Conservation (phyloP, 2,797 vertebrate genomes). For the Enteromius argenteus region DNA sequence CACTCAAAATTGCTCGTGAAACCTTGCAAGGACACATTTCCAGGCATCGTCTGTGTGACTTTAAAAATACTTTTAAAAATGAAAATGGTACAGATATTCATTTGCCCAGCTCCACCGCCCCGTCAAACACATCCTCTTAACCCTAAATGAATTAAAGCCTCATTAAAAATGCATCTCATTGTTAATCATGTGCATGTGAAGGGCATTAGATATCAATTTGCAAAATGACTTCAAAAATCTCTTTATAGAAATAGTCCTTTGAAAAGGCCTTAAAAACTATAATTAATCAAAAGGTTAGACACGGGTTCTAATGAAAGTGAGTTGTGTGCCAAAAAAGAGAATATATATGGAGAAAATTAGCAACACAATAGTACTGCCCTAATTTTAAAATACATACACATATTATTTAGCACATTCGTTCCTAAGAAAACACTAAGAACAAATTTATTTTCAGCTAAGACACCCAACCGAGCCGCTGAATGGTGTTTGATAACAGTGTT, state of each 20-base stretch:
- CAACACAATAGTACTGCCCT: neutral
- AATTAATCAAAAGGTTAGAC: constrained; percentile 64
- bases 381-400: neutral
- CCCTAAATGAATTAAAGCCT: constrained; percentile 78
- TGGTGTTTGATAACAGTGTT: constrained; percentile 13
- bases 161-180: constrained; percentile 82
- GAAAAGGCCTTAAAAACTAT: constrained; percentile 73
- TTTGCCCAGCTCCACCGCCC: constrained; percentile 62
- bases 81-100: constrained; percentile 60
- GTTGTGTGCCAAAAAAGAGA: neutral
- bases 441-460: neutral
- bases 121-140: constrained; percentile 68
- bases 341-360: neutral
- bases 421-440: neutral
- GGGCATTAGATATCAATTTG: constrained; percentile 83
- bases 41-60: constrained; percentile 48
- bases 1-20: constrained; percentile 55
- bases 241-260: constrained; percentile 76
- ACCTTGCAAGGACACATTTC: constrained; percentile 47
- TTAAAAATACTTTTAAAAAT: constrained; percentile 42
- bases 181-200: constrained; percentile 80
- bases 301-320: constrained; percentile 12
- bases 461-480: neutral
- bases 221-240: constrained; percentile 78
- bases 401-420: neutral